Conservation (phyloP, 2,113 vertebrate genomes). For the Rhizomys pruinosus region DNA sequence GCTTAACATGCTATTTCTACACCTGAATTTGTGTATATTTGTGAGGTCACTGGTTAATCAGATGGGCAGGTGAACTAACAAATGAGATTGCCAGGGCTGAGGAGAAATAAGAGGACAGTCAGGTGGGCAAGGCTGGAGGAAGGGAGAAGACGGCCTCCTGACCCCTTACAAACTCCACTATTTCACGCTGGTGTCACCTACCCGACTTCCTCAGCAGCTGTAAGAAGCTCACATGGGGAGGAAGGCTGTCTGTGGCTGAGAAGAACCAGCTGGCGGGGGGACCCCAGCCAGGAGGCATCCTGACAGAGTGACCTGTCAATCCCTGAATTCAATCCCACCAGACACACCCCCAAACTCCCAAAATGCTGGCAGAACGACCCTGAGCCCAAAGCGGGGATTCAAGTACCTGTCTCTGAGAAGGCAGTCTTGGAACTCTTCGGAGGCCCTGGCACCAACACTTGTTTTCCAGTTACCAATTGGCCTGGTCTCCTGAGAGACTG, state of each 20-base stretch:
- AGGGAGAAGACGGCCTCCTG: not conserved
- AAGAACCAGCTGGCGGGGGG: not conserved
- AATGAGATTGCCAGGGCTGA: not conserved
- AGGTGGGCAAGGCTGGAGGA: not conserved
- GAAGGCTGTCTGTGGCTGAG: conserved; percentile 2
- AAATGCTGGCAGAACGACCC: not conserved
- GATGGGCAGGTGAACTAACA: not conserved
- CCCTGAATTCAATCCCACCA: not conserved
- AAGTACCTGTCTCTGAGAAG: conserved; percentile 66
- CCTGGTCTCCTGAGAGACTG: not conserved
- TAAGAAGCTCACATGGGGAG: not conserved
- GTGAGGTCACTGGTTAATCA: not conserved
- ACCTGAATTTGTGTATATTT: not conserved
- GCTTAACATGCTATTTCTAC: not conserved
- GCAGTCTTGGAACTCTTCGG: not conserved
- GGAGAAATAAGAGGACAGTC: too few species aligned
- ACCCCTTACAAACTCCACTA: not conserved
- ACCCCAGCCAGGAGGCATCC: not conserved
- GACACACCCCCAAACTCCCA: not conserved
- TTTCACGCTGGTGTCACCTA: not conserved
- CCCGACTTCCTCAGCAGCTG: conserved; percentile 4
- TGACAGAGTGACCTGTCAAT: not conserved
- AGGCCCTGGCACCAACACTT: conserved; percentile 62
- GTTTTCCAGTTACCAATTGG: conserved; percentile 61
- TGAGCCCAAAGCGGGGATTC: not conserved